Base-by-base conservation (phyloP, 2,797 vertebrate genomes). In the Catamblyrhynchus diadema region DNA sequence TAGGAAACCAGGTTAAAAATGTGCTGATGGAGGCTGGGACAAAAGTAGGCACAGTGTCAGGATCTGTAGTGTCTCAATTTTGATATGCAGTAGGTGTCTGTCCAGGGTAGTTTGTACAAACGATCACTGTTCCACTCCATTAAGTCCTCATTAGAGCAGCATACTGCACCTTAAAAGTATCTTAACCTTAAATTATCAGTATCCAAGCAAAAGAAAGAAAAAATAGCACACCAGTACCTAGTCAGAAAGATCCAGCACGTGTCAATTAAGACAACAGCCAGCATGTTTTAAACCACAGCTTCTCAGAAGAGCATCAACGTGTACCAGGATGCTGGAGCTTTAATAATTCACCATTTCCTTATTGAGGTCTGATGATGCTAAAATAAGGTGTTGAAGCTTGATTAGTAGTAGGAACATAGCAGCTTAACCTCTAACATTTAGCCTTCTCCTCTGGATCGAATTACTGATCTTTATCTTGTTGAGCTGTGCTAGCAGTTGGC, bases 391-490 rank as follows among this genome's bases (percentile, higher is more conserved):
- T 98, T 98, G 98, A 98, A 98, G 98, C 98, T 98, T 98, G 98
- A 98, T 98, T 98, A 98, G 98, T 98, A 98, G 98, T 97, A 98
- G 97, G 98, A 99, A 98, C 98, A 98, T 94, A 98, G 98, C 98
- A 98, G 98, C 98, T 98, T 98, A 98, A 98, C 98, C 98, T 98
- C 98, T 97, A 98, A 97, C 97, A 97, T 98, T 98, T 98, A 97
- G 95, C 97, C 96, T 97, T 98, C 97, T 97, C 96, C 97, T 98
- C 98, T 97, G 96, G 98, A 98, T 99, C 98, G 96, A 98, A 98
- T 99, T 99, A 98, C 99, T 98, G 97, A 98, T 99, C 98, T 98
- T 98, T 99, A 99, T 99, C 99, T 98, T 98, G 98, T 98, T 98
- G 98, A 98, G 98, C 98, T 98, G 97, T 93, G 98, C 98, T 98